These are phyloP conservation scores for Spinibarbus caldwelli DNA, from an alignment of 2,797 vertebrate genomes.

Conservation along the genomic window DNA sequence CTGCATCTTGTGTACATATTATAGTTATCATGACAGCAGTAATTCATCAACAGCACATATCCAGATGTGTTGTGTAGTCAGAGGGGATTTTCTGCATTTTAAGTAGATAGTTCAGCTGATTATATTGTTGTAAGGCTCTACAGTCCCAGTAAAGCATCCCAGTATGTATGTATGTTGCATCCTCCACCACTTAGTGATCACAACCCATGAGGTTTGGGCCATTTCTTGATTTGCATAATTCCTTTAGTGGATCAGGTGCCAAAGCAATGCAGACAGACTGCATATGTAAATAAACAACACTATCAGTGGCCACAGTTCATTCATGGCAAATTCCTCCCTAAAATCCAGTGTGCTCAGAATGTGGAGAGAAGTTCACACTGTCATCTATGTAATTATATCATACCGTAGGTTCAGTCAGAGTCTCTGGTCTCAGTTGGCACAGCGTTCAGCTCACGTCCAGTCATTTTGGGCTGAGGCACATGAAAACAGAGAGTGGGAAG, in stretches of 20 bases:
- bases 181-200: neutral
- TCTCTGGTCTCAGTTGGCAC: neutral
- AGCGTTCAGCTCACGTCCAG: neutral
- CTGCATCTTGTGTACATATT: neutral
- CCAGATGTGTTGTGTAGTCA: neutral
- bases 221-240: slow-evolving; percentile 4
- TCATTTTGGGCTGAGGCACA: neutral
- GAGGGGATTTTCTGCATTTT: neutral
- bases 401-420: no score
- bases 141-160: neutral
- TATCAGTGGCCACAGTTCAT: neutral
- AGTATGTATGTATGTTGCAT: neutral
- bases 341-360: neutral
- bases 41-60: neutral
- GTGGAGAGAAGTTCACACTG: neutral
- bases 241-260: neutral
- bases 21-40: neutral
- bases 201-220: neutral
- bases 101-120: neutral
- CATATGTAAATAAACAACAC: neutral
- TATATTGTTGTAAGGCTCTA: neutral
- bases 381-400: slow-evolving; percentile 10
- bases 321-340: neutral
- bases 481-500: slow-evolving; percentile 68
- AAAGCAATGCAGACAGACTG: neutral